phyloP scores from a whole-genome alignment of 53 echinoderm and acorn worm genomes.

The Patiria pectinifera region DNA sequence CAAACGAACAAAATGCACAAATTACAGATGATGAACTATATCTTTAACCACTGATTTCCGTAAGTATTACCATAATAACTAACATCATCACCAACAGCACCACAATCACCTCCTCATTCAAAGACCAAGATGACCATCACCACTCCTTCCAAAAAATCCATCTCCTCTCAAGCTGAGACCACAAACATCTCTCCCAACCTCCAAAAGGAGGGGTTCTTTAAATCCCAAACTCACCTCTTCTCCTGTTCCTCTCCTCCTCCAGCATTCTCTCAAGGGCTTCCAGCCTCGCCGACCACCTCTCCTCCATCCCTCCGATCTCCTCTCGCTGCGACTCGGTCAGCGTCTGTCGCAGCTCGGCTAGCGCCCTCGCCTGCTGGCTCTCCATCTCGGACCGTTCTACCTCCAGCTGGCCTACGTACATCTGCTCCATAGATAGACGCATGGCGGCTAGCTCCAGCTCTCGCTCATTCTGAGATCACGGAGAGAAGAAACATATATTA shows the following conservation, averaged over 20 bases:
- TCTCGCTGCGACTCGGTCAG: constrained; percentile 67
- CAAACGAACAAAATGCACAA: too few relatives aligned
- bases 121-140: too few relatives aligned
- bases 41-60: too few relatives aligned
- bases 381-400: constrained; percentile 69
- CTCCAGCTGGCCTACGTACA: constrained; percentile 77
- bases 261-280: constrained; percentile 42
- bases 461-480: constrained; percentile 7
- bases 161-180: too few relatives aligned
- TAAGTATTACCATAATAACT: too few relatives aligned
- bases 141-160: too few relatives aligned
- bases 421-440: constrained; percentile 77
- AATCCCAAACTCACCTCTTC: constrained; percentile 26
- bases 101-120: too few relatives aligned
- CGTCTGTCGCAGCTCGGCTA: constrained; percentile 72
- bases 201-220: not conserved
- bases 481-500: not conserved
- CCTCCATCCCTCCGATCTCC: constrained; percentile 69
- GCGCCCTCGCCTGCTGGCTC: constrained; percentile 71
- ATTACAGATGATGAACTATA: too few relatives aligned
- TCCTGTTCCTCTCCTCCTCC: constrained; percentile 30
- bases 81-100: too few relatives aligned
- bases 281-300: constrained; percentile 65
- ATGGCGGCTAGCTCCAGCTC: constrained; percentile 75
- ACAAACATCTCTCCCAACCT: too few relatives aligned